phyloP scores from a whole-genome alignment of 2,113 vertebrate genomes.

The Ptilonorhynchus violaceus region DNA sequence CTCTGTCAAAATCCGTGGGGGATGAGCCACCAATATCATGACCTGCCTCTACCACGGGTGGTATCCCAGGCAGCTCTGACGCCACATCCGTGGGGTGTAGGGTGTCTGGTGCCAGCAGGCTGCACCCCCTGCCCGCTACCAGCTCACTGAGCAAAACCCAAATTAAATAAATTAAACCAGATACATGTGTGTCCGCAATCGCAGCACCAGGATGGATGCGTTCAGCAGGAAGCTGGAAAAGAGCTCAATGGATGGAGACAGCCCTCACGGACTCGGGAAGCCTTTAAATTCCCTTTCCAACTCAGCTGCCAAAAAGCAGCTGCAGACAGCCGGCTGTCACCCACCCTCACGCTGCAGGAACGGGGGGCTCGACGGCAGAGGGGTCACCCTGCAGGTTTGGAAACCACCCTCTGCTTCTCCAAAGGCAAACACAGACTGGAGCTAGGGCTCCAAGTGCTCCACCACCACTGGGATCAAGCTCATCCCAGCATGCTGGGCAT shows the following conservation, averaged over 20 bases:
- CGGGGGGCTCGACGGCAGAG: rapidly evolving
- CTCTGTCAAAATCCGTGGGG: background rate
- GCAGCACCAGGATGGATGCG: rapidly evolving
- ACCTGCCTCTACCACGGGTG: background rate
- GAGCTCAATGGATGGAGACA: background rate
- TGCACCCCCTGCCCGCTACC: background rate
- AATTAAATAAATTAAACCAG: background rate
- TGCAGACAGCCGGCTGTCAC: background rate
- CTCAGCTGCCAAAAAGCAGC: background rate
- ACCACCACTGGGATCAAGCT: rapidly evolving
- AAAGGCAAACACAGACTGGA: background rate
- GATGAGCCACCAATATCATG: rapidly evolving
- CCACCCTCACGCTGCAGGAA: rapidly evolving
- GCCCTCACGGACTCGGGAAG: rapidly evolving
- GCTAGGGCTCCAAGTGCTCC: rapidly evolving
- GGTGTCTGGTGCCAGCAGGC: background rate
- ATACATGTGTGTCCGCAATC: rapidly evolving
- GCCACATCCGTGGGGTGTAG: background rate
- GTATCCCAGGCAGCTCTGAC: background rate
- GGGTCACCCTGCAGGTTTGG: rapidly evolving
- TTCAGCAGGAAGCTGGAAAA: background rate
- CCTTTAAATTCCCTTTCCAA: background rate
- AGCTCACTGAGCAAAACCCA: background rate
- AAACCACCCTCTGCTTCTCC: background rate
- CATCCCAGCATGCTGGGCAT: rapidly evolving